Evolutionary conservation across 2,797 vertebrate genomes (phyloP).

Genomic region (Trichosurus vulpecula): DNA sequence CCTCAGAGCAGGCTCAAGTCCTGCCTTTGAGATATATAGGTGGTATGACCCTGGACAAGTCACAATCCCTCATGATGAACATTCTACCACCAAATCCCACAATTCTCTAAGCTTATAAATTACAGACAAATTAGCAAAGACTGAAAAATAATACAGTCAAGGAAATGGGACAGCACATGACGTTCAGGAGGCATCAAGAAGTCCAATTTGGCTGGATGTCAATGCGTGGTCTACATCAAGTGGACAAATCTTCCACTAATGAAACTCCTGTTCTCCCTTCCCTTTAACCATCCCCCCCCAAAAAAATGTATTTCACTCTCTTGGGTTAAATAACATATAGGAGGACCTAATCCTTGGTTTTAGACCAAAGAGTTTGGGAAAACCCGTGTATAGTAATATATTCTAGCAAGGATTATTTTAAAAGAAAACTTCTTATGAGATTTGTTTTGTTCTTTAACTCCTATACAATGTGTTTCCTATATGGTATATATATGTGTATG

Average conservation of each 20-base stretch:
- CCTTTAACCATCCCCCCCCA: neutral
- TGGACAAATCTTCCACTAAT: neutral
- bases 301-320: neutral
- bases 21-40: neutral
- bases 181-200: neutral
- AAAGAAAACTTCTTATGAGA: constrained; percentile 28
- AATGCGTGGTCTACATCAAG: neutral
- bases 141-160: neutral
- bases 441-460: neutral
- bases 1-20: neutral
- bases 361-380: neutral
- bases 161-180: neutral
- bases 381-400: constrained; percentile 9
- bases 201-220: neutral
- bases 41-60: neutral
- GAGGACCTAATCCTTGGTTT: constrained; percentile 6
- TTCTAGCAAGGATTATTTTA: neutral
- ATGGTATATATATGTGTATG: too few species aligned
- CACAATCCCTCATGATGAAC: neutral
- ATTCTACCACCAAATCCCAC: neutral
- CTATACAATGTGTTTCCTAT: constrained; percentile 41
- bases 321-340: constrained; percentile 4
- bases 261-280: neutral
- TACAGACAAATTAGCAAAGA: neutral
- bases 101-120: neutral